phyloP scores from a whole-genome alignment of 2,113 vertebrate genomes.

The Piprites chloris region DNA sequence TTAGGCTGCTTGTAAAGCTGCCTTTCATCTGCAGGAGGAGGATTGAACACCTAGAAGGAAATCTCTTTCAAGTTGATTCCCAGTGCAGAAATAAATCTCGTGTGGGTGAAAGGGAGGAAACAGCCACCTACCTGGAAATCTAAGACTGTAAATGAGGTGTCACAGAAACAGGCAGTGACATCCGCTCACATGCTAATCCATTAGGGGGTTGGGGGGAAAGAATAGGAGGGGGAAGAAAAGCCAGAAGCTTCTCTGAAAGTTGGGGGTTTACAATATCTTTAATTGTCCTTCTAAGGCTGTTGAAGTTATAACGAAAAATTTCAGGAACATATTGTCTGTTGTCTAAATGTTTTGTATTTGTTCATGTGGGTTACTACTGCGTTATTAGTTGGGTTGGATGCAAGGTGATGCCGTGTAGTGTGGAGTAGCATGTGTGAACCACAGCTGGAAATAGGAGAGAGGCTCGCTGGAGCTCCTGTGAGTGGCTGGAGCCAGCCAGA shows the following conservation, averaged over 20 bases:
- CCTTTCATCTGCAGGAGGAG: not conserved
- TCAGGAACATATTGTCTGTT: not conserved
- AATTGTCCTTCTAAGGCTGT: not conserved
- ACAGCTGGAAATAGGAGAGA: not conserved
- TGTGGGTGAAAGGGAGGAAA: slow-evolving; percentile 26
- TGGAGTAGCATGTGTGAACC: fast-evolving
- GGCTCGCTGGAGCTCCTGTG: not conserved
- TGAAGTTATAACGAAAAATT: not conserved
- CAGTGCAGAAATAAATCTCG: slow-evolving; percentile 23
- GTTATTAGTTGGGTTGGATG: not conserved
- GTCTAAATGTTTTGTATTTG: not conserved
- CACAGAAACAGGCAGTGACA: not conserved
- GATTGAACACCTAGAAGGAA: not conserved
- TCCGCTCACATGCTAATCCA: not conserved
- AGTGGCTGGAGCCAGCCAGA: not conserved
- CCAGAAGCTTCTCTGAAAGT: not conserved
- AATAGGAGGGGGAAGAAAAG: not conserved
- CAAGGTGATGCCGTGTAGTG: not conserved
- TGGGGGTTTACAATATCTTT: not conserved
- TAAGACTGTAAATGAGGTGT: slow-evolving; percentile 6
- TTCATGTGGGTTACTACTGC: not conserved
- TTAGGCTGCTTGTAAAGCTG: slow-evolving; percentile 11
- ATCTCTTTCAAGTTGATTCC: slow-evolving; percentile 22
- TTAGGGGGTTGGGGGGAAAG: fast-evolving
- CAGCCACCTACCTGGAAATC: slow-evolving; percentile 48